phyloP scores from a whole-genome alignment of 2,797 vertebrate genomes.

The Pantherophis vulpinus region DNA sequence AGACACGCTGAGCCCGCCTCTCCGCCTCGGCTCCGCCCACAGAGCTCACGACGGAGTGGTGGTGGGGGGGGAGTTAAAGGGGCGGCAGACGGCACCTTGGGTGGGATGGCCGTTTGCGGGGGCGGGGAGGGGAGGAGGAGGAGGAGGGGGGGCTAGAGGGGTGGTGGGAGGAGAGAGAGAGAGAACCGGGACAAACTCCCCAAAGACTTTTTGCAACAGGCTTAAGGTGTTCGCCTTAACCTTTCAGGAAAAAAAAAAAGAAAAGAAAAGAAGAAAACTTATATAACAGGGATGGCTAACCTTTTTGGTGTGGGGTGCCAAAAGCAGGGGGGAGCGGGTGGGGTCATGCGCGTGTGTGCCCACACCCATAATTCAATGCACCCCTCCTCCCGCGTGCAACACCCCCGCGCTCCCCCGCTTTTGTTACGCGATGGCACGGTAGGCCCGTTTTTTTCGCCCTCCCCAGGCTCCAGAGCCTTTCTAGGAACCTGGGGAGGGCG shows the following conservation, averaged over 20 bases:
- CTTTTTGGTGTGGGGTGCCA: too few relatives aligned
- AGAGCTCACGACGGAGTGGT: neutral
- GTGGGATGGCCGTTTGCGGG: neutral
- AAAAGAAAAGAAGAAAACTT: neutral
- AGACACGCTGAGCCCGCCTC: slow-evolving; percentile 66
- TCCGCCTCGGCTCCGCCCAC: slow-evolving; percentile 28
- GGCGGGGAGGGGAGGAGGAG: neutral
- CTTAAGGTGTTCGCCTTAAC: neutral
- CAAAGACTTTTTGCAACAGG: neutral
- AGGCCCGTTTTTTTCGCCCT: too few relatives aligned
- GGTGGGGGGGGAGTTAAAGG: slow-evolving; percentile 49
- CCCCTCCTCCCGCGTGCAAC: too few relatives aligned
- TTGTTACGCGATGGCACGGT: too few relatives aligned
- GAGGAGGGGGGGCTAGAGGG: neutral
- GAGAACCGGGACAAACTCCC: neutral
- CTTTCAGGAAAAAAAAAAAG: neutral
- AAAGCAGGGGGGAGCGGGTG: too few relatives aligned
- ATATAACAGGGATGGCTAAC: neutral
- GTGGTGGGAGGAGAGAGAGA: neutral
- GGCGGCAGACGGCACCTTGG: slow-evolving; percentile 20
- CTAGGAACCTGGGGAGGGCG: too few relatives aligned
- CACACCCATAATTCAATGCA: too few relatives aligned
- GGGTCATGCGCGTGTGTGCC: too few relatives aligned
- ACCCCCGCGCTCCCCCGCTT: too few relatives aligned
- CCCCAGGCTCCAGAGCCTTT: too few relatives aligned